Base-by-base conservation (phyloP, 2,113 vertebrate species). In the Tetraodon nigroviridis region DNA sequence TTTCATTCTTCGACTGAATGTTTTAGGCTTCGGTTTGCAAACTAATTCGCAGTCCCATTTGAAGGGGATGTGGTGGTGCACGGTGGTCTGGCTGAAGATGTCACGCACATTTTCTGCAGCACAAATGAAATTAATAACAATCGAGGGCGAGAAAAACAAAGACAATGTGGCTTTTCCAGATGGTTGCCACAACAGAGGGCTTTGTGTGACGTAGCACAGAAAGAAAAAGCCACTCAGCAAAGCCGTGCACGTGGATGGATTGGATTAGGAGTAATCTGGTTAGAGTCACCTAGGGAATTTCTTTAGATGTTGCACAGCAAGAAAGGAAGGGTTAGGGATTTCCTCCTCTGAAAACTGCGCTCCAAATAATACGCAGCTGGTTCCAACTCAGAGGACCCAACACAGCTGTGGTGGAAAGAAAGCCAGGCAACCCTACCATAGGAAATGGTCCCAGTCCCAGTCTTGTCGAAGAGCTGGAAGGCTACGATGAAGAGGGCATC, bases 391-490 rank as follows among this genome's bases (percentile, higher is more conserved):
- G 32, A 11, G 32, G 20, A 42, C 1, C 17, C 27, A 45, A 46
- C 1, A 1, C 15, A 61, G 1, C 17, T 46, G 1, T 15, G 2
- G 4, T 0, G 3, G 32, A 53, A 40, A 56, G 1, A 55, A 1
- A 52, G 16, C 50, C 48, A 64, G 41, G 74, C 42, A 53, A 53
- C 64, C 93, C 78, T 93, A 99, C 96, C 95, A n/a, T n/a, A n/a
- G 61, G 96, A 95, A 85, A 99, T 88, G 79, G 93, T 91, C 88
- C 94, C 96, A 64, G 84, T 96, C 87, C 96, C 96, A 61, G 81
- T 95, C 90, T 95, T 99, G 92, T 98, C 96, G 88, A 99, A 99
- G 64, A 99, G 90, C 55, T 98, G 96, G 88, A 95, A 99, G 89
- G 95, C 95, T 76, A 98, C 96, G 62, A 98, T 91, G 88, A 97